These are phyloP conservation scores for Agrochola lota DNA, from an alignment of 2,888 invertebrate species.

Conservation along the genomic window DNA sequence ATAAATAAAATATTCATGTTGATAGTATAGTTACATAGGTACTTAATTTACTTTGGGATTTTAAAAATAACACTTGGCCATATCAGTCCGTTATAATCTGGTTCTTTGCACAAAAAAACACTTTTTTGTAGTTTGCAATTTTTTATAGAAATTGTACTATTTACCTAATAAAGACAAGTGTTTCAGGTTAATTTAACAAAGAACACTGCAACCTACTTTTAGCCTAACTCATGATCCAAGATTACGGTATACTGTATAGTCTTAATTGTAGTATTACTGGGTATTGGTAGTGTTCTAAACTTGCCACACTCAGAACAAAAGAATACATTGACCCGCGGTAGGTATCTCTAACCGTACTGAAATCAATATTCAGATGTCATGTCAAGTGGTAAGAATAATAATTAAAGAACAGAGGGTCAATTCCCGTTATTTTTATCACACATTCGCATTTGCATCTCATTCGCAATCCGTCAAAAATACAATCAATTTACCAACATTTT, in stretches of 20 bases:
- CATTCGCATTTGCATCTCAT: no score
- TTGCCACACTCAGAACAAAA: neutral
- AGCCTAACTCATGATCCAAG: neutral
- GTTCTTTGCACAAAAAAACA: neutral
- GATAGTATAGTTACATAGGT: neutral
- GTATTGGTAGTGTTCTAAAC: neutral
- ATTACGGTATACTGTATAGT: neutral
- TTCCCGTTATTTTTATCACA: no score
- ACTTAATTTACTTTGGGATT: neutral
- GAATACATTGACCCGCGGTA: neutral
- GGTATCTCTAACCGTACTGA: neutral
- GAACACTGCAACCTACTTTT: neutral
- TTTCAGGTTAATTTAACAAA: neutral
- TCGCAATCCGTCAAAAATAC: no score
- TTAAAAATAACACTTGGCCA: neutral
- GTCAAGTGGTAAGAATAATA: neutral
- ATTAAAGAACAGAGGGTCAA: neutral
- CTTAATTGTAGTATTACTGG: neutral
- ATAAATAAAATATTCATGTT: neutral
- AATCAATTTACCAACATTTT: no score
- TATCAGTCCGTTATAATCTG: neutral
- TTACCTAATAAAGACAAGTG: neutral
- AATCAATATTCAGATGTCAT: neutral
- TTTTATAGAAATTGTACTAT: slow-evolving; percentile 3
- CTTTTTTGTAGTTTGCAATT: neutral